phyloP scores from a whole-genome alignment of 2,797 vertebrate species.

The Trachurus trachurus region DNA sequence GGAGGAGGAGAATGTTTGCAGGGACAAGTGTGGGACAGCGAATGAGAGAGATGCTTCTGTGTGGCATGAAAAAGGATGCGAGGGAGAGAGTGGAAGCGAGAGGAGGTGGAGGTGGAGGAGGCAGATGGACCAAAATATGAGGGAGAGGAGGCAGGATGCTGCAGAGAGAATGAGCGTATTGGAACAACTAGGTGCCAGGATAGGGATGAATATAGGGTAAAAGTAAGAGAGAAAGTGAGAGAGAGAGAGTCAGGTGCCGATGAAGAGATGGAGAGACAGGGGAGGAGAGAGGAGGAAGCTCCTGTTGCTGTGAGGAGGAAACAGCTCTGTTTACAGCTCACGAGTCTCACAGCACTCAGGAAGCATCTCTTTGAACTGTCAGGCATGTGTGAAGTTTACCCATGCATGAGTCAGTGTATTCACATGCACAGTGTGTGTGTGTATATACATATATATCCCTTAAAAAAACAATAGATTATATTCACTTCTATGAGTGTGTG shows the following conservation, averaged over 20 bases:
- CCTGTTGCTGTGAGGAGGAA: constrained; percentile 64
- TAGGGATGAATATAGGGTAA: constrained; percentile 5
- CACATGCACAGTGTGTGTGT: neutral
- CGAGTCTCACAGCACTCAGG: constrained; percentile 17
- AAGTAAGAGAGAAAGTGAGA: constrained; percentile 16
- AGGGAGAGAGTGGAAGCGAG: constrained; percentile 49
- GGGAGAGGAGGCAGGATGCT: constrained; percentile 39
- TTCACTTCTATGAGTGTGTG: neutral
- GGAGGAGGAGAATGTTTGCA: neutral
- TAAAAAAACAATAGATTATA: neutral
- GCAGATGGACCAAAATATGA: constrained; percentile 55
- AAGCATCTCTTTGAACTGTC: constrained; percentile 37
- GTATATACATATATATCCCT: neutral
- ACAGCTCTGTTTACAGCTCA: constrained; percentile 56
- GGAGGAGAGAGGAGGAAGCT: constrained; percentile 32
- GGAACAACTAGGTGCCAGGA: constrained; percentile 30
- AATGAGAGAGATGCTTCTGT: constrained; percentile 37
- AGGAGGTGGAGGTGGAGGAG: constrained; percentile 54
- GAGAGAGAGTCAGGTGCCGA: constrained; percentile 10
- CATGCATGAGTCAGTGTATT: constrained; percentile 11
- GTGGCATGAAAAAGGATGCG: constrained; percentile 35
- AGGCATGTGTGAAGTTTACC: constrained; percentile 50
- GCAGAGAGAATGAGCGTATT: constrained; percentile 40
- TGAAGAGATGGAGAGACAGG: constrained; percentile 20
- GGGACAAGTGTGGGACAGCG: constrained; percentile 13